Evolutionary conservation across 2,113 vertebrate species (phyloP), one percentile per base, ranked within the genome.

Genomic region (Riparia riparia): DNA sequence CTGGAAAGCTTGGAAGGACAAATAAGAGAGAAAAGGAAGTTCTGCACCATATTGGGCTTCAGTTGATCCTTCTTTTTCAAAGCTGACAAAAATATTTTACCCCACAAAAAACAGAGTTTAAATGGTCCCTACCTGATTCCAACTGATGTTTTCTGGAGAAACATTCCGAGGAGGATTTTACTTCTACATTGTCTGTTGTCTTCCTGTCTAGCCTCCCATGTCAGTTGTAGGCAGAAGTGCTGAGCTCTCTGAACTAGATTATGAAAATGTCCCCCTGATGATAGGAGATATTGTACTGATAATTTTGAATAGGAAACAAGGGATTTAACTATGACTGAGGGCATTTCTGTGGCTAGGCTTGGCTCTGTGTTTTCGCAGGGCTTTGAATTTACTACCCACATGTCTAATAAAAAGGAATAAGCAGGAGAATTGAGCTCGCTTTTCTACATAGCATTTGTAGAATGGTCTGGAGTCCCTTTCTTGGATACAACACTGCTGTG

Each of bases 121-220:
- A 80, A 32, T 12, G 11, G 37, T 53, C 8, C 7, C 39, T 88
- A 12, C 7, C 26, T 41, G 5, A 7, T 77, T 83, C 32, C 12
- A 66, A 2, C 3, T 70, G 29, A 29, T 47, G 15, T 58, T 82
- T 66, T 14, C 47, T 71, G 26, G 14, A 68, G 28, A 37, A 81
- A 64, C 25, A 17, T 41, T 89, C 42, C 37, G 10, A 10, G 4
- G 26, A 28, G 26, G 29, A 37, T 73, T 42, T 83, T 86, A 31
- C 34, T 68, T 74, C 25, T 69, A 1, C 28, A 77, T 7, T 32
- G 8, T 47, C 12, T 65, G 1, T 70, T 0, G 0, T 42, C 42
- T 77, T 88, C 12, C 31, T 58, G 26, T 22, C 9, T 56, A 56
- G 17, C 8, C 31, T 16, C 4, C 20, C 7, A 2, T 26, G 14